A percentile compares a stretch with the other conserved stretches of the same genome.
Conservation (phyloP, 2,888 invertebrate genomes). For the Drosophila yooni region DNA sequence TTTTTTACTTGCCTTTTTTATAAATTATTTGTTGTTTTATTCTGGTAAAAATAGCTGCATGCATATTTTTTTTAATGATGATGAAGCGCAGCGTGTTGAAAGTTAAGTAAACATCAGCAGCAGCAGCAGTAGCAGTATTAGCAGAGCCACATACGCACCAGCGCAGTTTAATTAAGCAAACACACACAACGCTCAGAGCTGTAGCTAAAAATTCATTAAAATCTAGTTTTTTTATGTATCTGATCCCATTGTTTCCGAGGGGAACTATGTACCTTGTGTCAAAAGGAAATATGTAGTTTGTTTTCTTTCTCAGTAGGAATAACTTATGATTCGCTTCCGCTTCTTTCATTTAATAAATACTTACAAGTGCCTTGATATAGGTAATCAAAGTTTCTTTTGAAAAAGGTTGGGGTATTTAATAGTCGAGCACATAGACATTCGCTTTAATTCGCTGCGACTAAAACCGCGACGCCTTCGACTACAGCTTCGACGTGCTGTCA, state of each 20-base stretch:
- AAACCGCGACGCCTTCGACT: constrained; percentile 31
- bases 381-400: not conserved
- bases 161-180: constrained; percentile 75
- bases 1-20: constrained; percentile 37
- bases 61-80: constrained; percentile 74
- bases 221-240: constrained; percentile 43
- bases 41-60: constrained; percentile 24
- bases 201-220: constrained; percentile 76
- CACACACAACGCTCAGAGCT: constrained; percentile 58
- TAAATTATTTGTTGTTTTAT: constrained; percentile 13
- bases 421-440: constrained; percentile 10
- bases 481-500: constrained; percentile 29
- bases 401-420: not conserved
- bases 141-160: constrained; percentile 14
- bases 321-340: not conserved
- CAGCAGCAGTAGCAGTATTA: constrained; percentile 11
- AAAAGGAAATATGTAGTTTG: not conserved
- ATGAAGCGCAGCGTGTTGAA: constrained; percentile 77
- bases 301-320: not conserved
- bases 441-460: constrained; percentile 22
- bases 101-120: constrained; percentile 69
- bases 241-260: not conserved
- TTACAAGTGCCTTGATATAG: not conserved
- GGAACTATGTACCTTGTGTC: constrained; percentile 1
- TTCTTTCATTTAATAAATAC: not conserved